Percentiles rank a stretch among this genome's conserved stretches.
Conservation (phyloP, 2,797 vertebrate species). For the Poecile montanus region DNA sequence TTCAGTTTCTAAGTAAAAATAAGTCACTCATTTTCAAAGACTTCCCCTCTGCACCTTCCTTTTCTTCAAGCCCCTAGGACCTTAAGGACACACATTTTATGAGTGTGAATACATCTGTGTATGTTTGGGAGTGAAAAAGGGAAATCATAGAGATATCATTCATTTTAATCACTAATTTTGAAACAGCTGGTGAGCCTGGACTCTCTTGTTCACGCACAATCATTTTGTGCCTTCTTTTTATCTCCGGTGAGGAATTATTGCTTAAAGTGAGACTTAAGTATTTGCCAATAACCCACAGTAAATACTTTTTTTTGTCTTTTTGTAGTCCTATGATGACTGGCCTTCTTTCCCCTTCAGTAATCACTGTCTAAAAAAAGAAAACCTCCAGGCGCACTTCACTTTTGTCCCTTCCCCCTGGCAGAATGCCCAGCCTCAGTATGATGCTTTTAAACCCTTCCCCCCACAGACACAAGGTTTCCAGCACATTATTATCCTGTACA, state of each 20-base stretch:
- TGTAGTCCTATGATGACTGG: conserved; percentile 35
- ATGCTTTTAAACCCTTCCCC: conserved; percentile 65
- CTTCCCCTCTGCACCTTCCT: background rate
- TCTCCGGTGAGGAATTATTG: conserved; percentile 15
- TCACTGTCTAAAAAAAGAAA: conserved; percentile 72
- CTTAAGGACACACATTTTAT: background rate
- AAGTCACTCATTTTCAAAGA: conserved; percentile 43
- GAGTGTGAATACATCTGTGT: background rate
- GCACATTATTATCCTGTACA: conserved; percentile 11
- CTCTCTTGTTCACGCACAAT: background rate
- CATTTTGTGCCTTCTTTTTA: background rate
- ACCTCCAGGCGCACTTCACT: conserved; percentile 52
- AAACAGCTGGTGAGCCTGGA: background rate
- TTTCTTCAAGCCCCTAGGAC: conserved; percentile 5
- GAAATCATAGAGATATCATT: background rate
- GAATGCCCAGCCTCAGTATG: conserved; percentile 64
- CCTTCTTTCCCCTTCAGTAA: conserved; percentile 67
- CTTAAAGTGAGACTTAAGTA: conserved; percentile 49
- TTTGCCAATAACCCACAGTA: conserved; percentile 54
- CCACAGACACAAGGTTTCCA: conserved; percentile 54
- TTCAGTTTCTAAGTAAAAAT: conserved; percentile 32
- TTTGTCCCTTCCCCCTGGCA: conserved; percentile 73
- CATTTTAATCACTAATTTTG: conserved; percentile 32
- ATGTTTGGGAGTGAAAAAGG: background rate
- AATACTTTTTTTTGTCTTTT: conserved; percentile 53